Evolutionary conservation across 2,113 vertebrate species (phyloP).

Genomic region (Trogon melanurus): DNA sequence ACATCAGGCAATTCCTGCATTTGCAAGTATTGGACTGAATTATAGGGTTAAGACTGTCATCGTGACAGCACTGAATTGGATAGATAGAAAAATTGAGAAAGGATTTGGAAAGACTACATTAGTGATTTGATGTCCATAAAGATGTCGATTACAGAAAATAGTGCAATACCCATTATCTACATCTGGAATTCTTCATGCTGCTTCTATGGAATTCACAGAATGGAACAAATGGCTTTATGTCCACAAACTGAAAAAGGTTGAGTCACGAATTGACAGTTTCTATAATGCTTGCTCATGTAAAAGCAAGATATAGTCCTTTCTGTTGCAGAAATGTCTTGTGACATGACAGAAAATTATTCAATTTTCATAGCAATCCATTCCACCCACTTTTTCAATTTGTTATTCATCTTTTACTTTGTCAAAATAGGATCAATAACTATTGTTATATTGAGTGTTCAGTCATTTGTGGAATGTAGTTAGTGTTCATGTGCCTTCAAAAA

Average conservation of each 20-base stretch:
- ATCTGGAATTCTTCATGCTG: not conserved
- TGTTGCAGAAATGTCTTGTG: not conserved
- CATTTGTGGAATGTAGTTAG: not conserved
- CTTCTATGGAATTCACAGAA: not conserved
- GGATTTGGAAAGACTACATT: not conserved
- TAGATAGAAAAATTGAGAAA: not conserved
- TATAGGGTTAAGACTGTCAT: not conserved
- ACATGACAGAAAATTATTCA: not conserved
- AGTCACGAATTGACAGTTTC: not conserved
- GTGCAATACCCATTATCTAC: not conserved
- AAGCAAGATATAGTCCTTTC: not conserved
- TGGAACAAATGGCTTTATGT: not conserved
- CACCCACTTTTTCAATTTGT: not conserved
- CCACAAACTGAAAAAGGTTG: not conserved
- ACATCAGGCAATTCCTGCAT: not conserved
- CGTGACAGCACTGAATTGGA: not conserved
- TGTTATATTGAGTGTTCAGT: not conserved
- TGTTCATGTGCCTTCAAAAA: not conserved
- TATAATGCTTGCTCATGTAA: not conserved
- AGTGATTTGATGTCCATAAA: not conserved
- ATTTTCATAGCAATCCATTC: not conserved
- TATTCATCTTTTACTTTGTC: not conserved
- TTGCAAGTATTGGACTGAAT: not conserved
- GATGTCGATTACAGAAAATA: not conserved
- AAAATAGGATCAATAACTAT: not conserved